These are phyloP conservation scores for Abramis brama DNA, from an alignment of 2,113 vertebrate genomes.

Conservation along the genomic window DNA sequence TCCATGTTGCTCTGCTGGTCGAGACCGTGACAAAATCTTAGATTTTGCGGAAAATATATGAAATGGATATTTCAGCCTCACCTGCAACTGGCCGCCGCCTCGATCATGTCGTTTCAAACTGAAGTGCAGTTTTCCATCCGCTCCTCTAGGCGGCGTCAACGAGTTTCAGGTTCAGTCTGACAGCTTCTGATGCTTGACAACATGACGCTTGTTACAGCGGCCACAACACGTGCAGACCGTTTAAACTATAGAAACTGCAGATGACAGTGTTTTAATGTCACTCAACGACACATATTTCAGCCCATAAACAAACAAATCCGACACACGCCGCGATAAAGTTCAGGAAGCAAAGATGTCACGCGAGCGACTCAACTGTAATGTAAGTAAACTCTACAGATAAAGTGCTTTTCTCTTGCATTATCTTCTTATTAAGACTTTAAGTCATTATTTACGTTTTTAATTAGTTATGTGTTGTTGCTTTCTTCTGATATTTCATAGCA, in stretches of 20 bases:
- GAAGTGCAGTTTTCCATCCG: not conserved
- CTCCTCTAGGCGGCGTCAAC: not conserved
- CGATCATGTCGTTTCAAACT: not conserved
- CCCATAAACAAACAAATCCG: not conserved
- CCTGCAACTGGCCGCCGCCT: not conserved
- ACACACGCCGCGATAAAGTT: not conserved
- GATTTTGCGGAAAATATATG: not conserved
- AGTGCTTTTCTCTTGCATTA: not conserved
- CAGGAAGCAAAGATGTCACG: slow-evolving; percentile 27
- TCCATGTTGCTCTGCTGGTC: not conserved
- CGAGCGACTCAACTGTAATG: slow-evolving; percentile 31
- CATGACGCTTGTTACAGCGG: not conserved
- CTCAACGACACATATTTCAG: not conserved
- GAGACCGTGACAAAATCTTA: not conserved
- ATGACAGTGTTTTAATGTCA: not conserved
- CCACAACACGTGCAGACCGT: not conserved
- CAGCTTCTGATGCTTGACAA: not conserved
- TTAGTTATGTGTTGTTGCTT: not conserved
- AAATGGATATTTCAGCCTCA: not conserved
- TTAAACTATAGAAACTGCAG: not conserved
- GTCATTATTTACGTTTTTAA: not conserved
- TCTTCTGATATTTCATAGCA: slow-evolving; percentile 71
- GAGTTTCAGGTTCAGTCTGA: not conserved
- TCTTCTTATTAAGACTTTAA: not conserved
- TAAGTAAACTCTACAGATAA: not conserved